Base-by-base conservation (phyloP, 2,888 invertebrate species). In the Pollenia labialis region DNA sequence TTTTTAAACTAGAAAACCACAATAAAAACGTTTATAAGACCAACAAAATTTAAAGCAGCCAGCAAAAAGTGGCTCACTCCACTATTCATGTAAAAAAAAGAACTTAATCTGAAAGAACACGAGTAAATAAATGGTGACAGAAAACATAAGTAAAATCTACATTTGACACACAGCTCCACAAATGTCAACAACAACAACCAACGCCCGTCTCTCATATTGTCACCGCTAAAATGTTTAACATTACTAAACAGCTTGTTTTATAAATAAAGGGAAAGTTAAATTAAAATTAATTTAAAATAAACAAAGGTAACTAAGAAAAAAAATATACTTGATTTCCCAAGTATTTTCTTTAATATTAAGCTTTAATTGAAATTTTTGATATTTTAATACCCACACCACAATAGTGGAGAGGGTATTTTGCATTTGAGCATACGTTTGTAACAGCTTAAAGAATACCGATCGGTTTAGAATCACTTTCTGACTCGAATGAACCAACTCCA, bases 81-180 rank as follows among this genome's bases (percentile, higher is more conserved):
- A 4, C 68, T 11, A 16, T 32, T 66, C 14, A 64, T 46, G 11
- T 52, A 60, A 52, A 48, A n/a, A 46, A 18, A 46, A 69, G 4
- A 32, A 32, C 32, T 32, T 32, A 32, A 32, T 32, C 32, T 32
- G 6, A 48, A 74, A 72, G 56, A 54, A 58, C 16, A 50, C 9
- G 16, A 62, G n/a, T 50, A 74, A 74, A 81, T 54, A 76, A 83
- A 64, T 71, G 56, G 48, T 83, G 77, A 83, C 79, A 79, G 79
- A 84, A 84, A 84, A 72, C 84, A 79, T 68, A 84, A 79, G 79
- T 74, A 84, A 80, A 80, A 60, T 71, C 52, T 75, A 85, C 74
- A 74, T 75, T 85, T 85, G 74, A 52, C 60, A 74, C 48, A 79
- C 44, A 52, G 40, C 62, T n/a, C 9, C 56, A 54, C 18, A 62